Conservation (phyloP, 2,113 vertebrate genomes). For the Malaclemys terrapin region DNA sequence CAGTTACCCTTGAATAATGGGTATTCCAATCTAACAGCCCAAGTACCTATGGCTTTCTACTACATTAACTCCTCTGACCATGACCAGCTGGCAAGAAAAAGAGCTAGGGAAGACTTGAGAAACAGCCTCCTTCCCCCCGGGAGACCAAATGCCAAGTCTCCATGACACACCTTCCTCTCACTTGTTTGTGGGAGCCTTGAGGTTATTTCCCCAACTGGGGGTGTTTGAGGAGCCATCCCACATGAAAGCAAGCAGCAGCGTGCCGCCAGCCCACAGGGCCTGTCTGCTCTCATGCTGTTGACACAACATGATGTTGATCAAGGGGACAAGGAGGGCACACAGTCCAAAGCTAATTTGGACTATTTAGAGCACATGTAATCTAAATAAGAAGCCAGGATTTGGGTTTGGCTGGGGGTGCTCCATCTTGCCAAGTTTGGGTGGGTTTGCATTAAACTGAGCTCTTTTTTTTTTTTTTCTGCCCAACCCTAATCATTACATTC, state of each 20-base stretch:
- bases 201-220: not conserved
- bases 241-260: fast-evolving
- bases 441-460: constrained; percentile 54
- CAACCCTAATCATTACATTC: constrained; percentile 67
- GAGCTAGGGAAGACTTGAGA: not conserved
- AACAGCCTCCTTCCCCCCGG: not conserved
- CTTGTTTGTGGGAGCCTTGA: not conserved
- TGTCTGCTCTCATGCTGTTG: not conserved
- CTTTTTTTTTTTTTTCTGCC: constrained; percentile 44
- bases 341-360: constrained; percentile 3
- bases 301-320: not conserved
- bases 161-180: fast-evolving
- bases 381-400: constrained; percentile 52
- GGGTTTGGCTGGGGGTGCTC: constrained; percentile 48
- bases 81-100: not conserved
- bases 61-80: not conserved
- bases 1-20: not conserved
- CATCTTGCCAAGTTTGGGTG: constrained; percentile 73
- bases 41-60: not conserved
- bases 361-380: constrained; percentile 54
- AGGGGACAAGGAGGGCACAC: constrained; percentile 19
- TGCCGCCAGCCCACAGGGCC: not conserved
- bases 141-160: not conserved
- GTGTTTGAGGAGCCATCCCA: not conserved
- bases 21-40: not conserved